Evolutionary conservation across 2,888 invertebrate genomes (phyloP), one percentile per base, ranked within the genome.

Genomic region (Lepidonotus clava): DNA sequence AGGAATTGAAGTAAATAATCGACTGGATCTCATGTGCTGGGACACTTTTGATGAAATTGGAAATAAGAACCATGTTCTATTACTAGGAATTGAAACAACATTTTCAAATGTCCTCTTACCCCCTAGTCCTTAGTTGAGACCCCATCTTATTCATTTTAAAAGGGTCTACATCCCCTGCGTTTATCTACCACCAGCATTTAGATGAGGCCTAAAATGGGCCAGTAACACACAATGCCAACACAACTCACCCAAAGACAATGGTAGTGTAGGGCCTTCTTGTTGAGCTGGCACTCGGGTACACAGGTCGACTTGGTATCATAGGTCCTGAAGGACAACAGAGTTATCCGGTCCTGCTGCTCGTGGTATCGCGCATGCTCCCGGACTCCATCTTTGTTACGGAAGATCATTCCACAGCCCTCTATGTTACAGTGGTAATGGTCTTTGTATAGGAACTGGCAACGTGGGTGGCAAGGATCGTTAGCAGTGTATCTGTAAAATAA

Each of bases 401-500:
- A 95, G 18, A 92, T 88, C 56, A 92, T 92, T 77, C 92, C 91
- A 88, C 93, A 93, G 2, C 91, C 89, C 5, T 97, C 96, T 11
- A 96, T 96, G 89, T 96, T 95, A 94, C 98, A 98, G 92, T 98
- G 98, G 93, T 97, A 97, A 93, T 98, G 98, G 89, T 98, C 98
- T 89, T 96, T 96, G 91, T 96, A 96, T 32, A 96, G 95, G 88
- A 96, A 96, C 91, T 95, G 95, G 92, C 96, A 96, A 87, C 95
- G 94, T 0, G 94, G 93, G 87, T 93, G 93, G 90, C 95, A 95
- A 0, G 94, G 94, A 89, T 95, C 95, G 91, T 94, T 95, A 34
- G 95, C 94, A 32, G 94, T 94, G 90, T 93, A 95, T 88, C 95
- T 94, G 90, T n/a, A n/a, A n/a, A n/a, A n/a, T n/a, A n/a, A n/a